Evolutionary conservation across 1,140 invertebrate genomes (phyloP).

Genomic region (Triops cancriformis): DNA sequence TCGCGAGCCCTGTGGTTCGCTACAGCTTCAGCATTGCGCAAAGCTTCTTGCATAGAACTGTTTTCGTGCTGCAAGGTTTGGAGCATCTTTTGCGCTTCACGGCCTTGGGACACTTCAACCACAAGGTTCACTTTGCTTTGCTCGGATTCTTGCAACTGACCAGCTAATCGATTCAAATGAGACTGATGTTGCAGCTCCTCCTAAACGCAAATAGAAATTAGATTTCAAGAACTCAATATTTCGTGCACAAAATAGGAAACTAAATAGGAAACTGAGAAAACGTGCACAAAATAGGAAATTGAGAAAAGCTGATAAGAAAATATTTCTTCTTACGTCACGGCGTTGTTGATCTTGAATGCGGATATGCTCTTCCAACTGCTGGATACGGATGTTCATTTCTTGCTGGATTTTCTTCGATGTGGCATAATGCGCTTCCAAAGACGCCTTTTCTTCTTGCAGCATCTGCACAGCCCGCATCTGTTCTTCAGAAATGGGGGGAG

Average conservation of each 20-base stretch:
- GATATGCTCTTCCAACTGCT: slow-evolving; percentile 46
- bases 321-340: neutral
- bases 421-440: slow-evolving; percentile 40
- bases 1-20: slow-evolving; percentile 8
- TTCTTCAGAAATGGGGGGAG: slow-evolving; percentile 42
- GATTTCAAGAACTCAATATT: neutral
- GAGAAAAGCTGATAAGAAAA: no score
- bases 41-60: slow-evolving; percentile 18
- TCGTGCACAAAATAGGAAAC: no score
- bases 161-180: neutral
- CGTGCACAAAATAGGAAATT: no score
- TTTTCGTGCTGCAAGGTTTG: slow-evolving; percentile 8
- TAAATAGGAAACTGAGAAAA: no score
- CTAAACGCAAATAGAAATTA: neutral
- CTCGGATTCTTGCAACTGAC: slow-evolving; percentile 23
- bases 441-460: slow-evolving; percentile 48
- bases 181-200: slow-evolving; percentile 15
- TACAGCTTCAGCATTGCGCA: slow-evolving; percentile 18
- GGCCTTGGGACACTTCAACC: slow-evolving; percentile 1
- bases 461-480: slow-evolving; percentile 42
- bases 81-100: neutral
- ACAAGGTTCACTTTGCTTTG: slow-evolving; percentile 2
- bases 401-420: slow-evolving; percentile 35
- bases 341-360: slow-evolving; percentile 42
- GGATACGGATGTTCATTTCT: slow-evolving; percentile 43